phyloP scores from a whole-genome alignment of 2,113 vertebrate species.

The cattle (Bos taurus) region DNA sequence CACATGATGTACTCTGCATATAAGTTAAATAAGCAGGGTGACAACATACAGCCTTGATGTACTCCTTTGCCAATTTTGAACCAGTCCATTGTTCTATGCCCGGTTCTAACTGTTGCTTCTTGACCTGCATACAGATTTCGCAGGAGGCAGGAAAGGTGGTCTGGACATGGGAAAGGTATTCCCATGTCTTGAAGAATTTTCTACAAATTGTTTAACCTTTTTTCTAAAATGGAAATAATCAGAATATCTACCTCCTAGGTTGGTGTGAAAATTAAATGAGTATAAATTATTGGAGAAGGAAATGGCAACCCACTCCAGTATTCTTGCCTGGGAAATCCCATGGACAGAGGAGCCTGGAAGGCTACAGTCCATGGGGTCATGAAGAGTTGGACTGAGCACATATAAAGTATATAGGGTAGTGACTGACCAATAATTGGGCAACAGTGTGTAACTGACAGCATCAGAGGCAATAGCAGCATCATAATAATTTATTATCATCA shows the following conservation, averaged over 20 bases:
- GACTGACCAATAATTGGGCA: not conserved
- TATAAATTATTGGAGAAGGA: not conserved
- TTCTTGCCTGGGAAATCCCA: not conserved
- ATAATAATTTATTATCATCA: not conserved
- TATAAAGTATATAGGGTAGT: not conserved
- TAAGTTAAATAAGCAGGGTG: not conserved
- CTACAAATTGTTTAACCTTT: not conserved
- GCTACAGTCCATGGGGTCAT: not conserved
- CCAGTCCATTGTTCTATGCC: not conserved
- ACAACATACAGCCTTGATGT: not conserved
- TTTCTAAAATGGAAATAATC: not conserved
- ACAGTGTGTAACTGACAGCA: not conserved
- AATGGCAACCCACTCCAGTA: not conserved
- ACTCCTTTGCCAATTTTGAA: not conserved
- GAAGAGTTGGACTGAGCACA: not conserved
- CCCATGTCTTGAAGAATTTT: not conserved
- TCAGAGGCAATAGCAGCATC: not conserved
- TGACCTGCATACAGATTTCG: not conserved
- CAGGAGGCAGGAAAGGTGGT: not conserved
- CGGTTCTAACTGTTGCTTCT: not conserved
- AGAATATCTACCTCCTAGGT: not conserved
- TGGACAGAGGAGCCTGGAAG: not conserved
- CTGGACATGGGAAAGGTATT: not conserved
- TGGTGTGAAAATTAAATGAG: not conserved
- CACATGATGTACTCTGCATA: not conserved